Conservation (phyloP, 2,113 vertebrate genomes). For the Xiphophorus maculatus region DNA sequence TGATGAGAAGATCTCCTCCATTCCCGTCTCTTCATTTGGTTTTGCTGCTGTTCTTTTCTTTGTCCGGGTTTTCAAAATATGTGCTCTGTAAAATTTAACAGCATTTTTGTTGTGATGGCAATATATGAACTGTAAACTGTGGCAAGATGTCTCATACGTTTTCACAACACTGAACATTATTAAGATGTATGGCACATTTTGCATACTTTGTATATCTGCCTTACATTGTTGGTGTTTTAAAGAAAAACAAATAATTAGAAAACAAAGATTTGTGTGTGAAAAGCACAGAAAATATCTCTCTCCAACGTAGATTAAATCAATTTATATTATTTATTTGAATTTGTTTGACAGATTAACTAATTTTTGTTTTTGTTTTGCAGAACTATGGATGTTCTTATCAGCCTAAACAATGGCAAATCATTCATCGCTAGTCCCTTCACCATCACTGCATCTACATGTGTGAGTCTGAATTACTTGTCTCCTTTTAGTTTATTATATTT, state of each 20-base stretch:
- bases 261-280: no score
- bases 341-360: not conserved
- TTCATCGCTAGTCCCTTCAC: conserved; percentile 84
- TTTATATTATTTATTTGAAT: not conserved
- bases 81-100: not conserved
- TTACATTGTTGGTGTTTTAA: not conserved
- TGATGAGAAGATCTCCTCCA: conserved; percentile 50
- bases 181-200: not conserved
- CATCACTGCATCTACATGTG: conserved; percentile 89
- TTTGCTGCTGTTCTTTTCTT: conserved; percentile 22
- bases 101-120: no score
- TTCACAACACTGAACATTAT: no score
- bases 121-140: not conserved
- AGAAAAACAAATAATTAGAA: not conserved
- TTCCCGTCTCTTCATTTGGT: conserved; percentile 5
- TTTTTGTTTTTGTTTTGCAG: conserved; percentile 67
- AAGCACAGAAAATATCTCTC: not conserved
- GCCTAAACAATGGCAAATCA: conserved; percentile 86
- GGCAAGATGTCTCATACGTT: no score
- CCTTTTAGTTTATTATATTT: not conserved
- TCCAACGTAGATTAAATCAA: not conserved
- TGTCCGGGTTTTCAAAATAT: not conserved
- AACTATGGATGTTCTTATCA: conserved; percentile 90
- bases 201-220: not conserved
- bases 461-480: conserved; percentile 77